Evolutionary conservation across 37 sponge, comb jelly and placozoan genomes (phyloP).

Genomic region (Ephydatia muelleri): DNA sequence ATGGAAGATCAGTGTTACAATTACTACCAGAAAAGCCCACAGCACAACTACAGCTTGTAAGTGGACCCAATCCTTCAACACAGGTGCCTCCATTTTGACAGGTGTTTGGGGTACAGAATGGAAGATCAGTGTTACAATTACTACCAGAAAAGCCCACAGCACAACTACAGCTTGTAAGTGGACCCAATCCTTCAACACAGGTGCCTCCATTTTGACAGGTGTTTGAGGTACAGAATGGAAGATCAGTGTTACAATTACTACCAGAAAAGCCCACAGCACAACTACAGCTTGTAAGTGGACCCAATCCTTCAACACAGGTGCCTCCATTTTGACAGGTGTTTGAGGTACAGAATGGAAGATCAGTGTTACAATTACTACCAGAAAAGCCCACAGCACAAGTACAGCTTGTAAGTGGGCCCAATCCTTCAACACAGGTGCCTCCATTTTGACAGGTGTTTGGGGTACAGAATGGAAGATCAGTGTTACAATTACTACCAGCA

Average conservation of each 20-base stretch:
- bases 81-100: conserved; percentile 57
- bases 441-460: too few relatives aligned
- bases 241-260: background rate
- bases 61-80: conserved; percentile 28
- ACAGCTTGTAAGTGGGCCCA: conserved; percentile 24
- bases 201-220: too few relatives aligned
- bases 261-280: conserved; percentile 30
- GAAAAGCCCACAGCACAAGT: conserved; percentile 23
- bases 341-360: conserved; percentile 14
- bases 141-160: conserved; percentile 27
- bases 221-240: conserved; percentile 3
- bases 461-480: background rate
- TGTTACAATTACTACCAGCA: conserved; percentile 17
- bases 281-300: conserved; percentile 13
- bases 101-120: conserved; percentile 1
- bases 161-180: conserved; percentile 25
- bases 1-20: background rate
- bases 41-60: conserved; percentile 19
- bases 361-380: conserved; percentile 37
- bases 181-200: conserved; percentile 38
- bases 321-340: conserved; percentile 38
- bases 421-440: conserved; percentile 37
- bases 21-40: conserved; percentile 8
- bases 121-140: conserved; percentile 28
- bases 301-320: conserved; percentile 40